These are phyloP conservation scores for Hybos culiciformis DNA, from an alignment of 2,888 invertebrate species.

Conservation along the genomic window DNA sequence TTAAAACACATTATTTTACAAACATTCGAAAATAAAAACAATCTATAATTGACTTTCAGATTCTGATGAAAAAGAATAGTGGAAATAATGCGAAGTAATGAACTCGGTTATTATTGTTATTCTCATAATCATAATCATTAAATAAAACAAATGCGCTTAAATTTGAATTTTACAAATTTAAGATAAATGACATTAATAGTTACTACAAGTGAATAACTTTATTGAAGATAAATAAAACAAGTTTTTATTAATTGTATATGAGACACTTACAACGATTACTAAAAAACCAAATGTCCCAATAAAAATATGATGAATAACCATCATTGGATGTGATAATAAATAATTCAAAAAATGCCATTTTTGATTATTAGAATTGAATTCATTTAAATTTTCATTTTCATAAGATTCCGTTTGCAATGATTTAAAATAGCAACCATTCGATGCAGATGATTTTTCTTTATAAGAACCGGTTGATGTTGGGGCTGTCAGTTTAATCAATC, in stretches of 20 bases:
- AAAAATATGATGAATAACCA: conserved; percentile 59
- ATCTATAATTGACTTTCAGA: too few relatives aligned
- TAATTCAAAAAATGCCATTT: conserved; percentile 41
- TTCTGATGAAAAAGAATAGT: too few relatives aligned
- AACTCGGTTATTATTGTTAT: too few relatives aligned
- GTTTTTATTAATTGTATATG: too few relatives aligned
- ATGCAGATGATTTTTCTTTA: conserved; percentile 13
- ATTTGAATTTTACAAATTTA: too few relatives aligned
- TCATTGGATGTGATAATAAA: conserved; percentile 50
- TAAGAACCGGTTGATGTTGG: conserved; percentile 12
- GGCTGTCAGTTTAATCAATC: conserved; percentile 24
- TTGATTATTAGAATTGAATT: conserved; percentile 14
- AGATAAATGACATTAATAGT: too few relatives aligned
- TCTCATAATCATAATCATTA: too few relatives aligned
- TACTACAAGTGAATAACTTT: too few relatives aligned
- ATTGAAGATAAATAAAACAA: too few relatives aligned
- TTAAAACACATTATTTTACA: neutral
- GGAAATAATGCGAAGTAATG: too few relatives aligned
- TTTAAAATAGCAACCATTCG: conserved; percentile 22
- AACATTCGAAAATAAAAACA: too few relatives aligned
- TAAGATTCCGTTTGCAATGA: conserved; percentile 24
- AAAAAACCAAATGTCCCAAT: conserved; percentile 61
- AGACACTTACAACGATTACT: conserved; percentile 51
- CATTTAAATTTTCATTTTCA: conserved; percentile 1
- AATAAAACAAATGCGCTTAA: too few relatives aligned